phyloP scores from a whole-genome alignment of 2,888 invertebrate genomes.

The Ditula angustiorana region DNA sequence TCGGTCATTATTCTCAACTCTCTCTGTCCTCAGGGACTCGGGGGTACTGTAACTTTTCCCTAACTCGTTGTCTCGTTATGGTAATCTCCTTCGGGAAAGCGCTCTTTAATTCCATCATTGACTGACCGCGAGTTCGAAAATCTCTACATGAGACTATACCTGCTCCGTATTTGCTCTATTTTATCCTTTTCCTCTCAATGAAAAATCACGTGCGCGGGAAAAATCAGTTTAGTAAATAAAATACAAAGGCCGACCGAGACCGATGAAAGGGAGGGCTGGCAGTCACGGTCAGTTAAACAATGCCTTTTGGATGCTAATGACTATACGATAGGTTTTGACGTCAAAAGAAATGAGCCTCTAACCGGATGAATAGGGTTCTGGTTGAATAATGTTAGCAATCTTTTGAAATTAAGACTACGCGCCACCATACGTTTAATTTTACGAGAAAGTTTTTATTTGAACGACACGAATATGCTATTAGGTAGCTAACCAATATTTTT shows the following conservation, averaged over 20 bases:
- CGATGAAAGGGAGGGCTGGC: conserved; percentile 52
- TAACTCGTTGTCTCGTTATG: conserved; percentile 68
- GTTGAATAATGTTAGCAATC: not conserved
- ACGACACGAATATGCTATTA: no score
- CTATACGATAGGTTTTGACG: conserved; percentile 42
- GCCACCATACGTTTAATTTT: not conserved
- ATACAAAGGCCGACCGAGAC: conserved; percentile 50
- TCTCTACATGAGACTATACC: not conserved
- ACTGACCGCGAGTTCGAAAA: conserved; percentile 43
- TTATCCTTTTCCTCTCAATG: conserved; percentile 5
- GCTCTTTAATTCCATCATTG: conserved; percentile 58
- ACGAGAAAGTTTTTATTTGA: not conserved
- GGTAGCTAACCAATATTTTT: no score
- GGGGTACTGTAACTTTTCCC: conserved; percentile 62
- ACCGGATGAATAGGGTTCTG: conserved; percentile 31
- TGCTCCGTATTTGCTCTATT: not conserved
- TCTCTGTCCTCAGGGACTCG: conserved; percentile 52
- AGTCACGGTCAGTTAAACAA: conserved; percentile 59
- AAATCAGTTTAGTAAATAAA: conserved; percentile 54
- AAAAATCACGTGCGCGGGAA: conserved; percentile 37
- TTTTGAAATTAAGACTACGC: conserved; percentile 1
- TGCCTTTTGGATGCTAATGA: conserved; percentile 54
- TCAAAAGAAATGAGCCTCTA: conserved; percentile 29
- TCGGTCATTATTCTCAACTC: conserved; percentile 65
- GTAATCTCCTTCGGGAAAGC: conserved; percentile 58